Base-by-base conservation (phyloP, 2,888 invertebrate species). In the Limnephilus marmoratus region DNA sequence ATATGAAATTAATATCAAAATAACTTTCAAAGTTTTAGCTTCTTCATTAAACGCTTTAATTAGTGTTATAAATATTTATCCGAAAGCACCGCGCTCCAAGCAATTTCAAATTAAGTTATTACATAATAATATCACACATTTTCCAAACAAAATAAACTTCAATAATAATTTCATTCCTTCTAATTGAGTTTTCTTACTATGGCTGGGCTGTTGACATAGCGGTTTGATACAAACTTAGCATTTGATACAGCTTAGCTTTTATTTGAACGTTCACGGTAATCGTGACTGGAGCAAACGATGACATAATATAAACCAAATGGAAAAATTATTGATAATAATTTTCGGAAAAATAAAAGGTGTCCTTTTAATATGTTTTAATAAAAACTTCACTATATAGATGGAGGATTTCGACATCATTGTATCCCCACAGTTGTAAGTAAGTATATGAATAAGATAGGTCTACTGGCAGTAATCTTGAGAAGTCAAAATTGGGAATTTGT, bases 231-330 rank as follows among this genome's bases (percentile, higher is more conserved):
- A 49, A 31, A 31, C 31, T 31, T 31, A 31, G 31, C 2, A 31
- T 31, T 31, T 31, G 31, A 86, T 41, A 86, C 49, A 49, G 86
- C 29, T 86, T 86, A 86, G 86, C 49, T 68, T 68, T 68, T 86
- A 86, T 45, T 86, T 45, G 0, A 45, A 86, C 45, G 86, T 29
- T 45, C 11, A 5, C 86, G 29, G 45, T 15, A 41, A 86, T 29
- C 68, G n/a, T n/a, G 9, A n/a, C 68, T 24, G 68, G 18, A 68
- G 68, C 24, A 68, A 68, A 68, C 68, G 7, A 2, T 0, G 24
- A 68, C 1, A 68, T 68, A 24, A 68, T 24, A 5, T 68, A 68
- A 68, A n/a, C 68, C n/a, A 68, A n/a, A n/a, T 68, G 68, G 15
- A 24, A 68, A 68, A 68, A 68, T 24, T 24, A 24, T 68, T 68